phyloP scores from a whole-genome alignment of 2,797 vertebrate genomes.

The Scyliorhinus canicula region DNA sequence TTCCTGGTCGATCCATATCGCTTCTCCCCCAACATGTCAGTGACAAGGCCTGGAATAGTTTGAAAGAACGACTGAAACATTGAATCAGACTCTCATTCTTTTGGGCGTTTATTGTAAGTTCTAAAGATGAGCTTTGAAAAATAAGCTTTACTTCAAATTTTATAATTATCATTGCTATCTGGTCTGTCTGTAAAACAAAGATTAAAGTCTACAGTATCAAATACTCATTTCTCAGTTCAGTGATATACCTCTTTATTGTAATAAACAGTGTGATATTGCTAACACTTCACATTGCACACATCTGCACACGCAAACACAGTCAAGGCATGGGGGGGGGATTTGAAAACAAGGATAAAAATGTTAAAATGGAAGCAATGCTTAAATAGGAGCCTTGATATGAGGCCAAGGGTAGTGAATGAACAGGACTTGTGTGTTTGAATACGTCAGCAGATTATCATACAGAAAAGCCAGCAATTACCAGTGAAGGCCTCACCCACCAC shows the following conservation, averaged over 20 bases:
- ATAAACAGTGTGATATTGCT: neutral
- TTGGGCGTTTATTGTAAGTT: neutral
- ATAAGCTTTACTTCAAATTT: slow-evolving; percentile 1
- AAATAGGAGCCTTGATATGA: too few species aligned
- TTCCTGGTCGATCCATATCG: neutral
- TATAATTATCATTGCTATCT: neutral
- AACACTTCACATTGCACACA: too few species aligned
- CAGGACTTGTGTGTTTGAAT: too few species aligned
- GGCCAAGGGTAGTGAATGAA: too few species aligned
- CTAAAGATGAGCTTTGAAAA: neutral
- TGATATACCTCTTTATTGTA: neutral
- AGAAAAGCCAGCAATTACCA: too few species aligned
- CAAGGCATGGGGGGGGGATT: too few species aligned
- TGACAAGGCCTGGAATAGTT: neutral
- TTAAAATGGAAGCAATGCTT: too few species aligned
- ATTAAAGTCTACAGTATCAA: neutral
- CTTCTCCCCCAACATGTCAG: neutral
- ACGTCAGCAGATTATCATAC: too few species aligned
- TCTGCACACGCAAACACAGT: too few species aligned
- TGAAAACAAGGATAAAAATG: too few species aligned
- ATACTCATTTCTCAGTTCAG: neutral
- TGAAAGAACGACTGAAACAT: neutral
- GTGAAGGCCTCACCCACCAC: too few species aligned
- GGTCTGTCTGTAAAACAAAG: neutral
- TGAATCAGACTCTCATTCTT: neutral